Evolutionary conservation across 2,888 invertebrate genomes (phyloP).

Genomic region (Volucella bombylans): DNA sequence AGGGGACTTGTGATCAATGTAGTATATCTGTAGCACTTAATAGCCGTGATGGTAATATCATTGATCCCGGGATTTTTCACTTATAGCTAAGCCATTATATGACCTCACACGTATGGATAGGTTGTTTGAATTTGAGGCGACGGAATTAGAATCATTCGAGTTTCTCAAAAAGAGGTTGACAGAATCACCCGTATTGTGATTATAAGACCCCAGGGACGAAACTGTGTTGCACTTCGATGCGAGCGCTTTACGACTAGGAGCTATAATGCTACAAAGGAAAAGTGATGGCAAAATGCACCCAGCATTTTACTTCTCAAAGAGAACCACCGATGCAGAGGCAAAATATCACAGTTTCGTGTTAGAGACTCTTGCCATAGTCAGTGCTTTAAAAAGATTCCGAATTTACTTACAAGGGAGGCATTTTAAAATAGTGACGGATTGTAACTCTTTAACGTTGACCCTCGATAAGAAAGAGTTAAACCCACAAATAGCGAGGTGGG

Average conservation of each 20-base stretch:
- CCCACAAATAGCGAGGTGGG: too few relatives aligned
- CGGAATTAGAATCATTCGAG: not conserved
- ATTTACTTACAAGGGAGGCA: slow-evolving; percentile 74
- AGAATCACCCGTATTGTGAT: slow-evolving; percentile 72
- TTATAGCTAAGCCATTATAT: slow-evolving; percentile 18
- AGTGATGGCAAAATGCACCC: slow-evolving; percentile 42
- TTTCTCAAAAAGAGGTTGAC: slow-evolving; percentile 1
- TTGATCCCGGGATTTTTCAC: too few relatives aligned
- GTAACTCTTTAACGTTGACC: slow-evolving; percentile 72
- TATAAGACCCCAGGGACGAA: slow-evolving; percentile 75
- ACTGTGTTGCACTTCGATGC: slow-evolving; percentile 78
- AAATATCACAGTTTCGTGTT: slow-evolving; percentile 77
- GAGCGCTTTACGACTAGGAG: slow-evolving; percentile 74
- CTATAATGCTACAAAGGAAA: slow-evolving; percentile 73
- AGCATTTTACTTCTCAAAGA: slow-evolving; percentile 69
- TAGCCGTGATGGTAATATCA: too few relatives aligned
- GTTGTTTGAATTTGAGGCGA: not conserved
- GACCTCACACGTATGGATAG: not conserved
- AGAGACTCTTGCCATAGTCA: slow-evolving; percentile 75
- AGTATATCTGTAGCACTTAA: too few relatives aligned
- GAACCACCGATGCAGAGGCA: slow-evolving; percentile 74
- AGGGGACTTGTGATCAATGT: too few relatives aligned
- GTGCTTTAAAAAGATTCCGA: slow-evolving; percentile 75
- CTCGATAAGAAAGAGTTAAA: too few relatives aligned
- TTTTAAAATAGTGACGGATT: slow-evolving; percentile 76